Conservation (phyloP, 2,797 vertebrate genomes). For the Tragelaphus eurycerus region DNA sequence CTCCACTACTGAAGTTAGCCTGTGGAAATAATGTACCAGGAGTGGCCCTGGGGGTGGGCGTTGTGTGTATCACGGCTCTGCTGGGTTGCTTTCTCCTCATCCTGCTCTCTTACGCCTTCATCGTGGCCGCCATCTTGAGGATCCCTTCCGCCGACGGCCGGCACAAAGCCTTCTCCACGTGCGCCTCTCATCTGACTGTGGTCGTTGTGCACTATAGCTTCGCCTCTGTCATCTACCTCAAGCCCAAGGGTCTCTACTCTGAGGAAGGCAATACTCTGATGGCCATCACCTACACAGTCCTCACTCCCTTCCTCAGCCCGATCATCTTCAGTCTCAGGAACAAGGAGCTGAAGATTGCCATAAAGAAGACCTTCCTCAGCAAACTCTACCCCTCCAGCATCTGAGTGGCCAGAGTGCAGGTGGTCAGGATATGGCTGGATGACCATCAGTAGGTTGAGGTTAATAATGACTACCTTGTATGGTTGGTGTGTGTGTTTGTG, state of each 20-base stretch:
- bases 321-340: conserved; percentile 59
- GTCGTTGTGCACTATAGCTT: conserved; percentile 63
- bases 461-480: background rate
- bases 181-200: conserved; percentile 58
- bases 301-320: conserved; percentile 46
- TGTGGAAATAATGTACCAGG: background rate
- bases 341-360: conserved; percentile 9
- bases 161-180: conserved; percentile 65
- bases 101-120: conserved; percentile 65
- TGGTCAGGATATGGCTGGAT: background rate
- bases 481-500: too few relatives aligned
- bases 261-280: background rate
- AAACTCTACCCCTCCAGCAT: background rate
- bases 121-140: conserved; percentile 49
- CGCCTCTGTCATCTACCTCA: conserved; percentile 62
- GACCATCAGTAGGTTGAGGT: background rate
- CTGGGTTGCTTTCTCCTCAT: conserved; percentile 53
- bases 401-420: background rate
- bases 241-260: background rate
- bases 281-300: background rate
- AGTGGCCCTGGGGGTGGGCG: background rate
- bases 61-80: background rate
- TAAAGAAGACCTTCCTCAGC: background rate
- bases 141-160: conserved; percentile 42
- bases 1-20: conserved; percentile 51